phyloP scores from a whole-genome alignment of 2,888 invertebrate species.

The Caenorhabditis macrosperma region DNA sequence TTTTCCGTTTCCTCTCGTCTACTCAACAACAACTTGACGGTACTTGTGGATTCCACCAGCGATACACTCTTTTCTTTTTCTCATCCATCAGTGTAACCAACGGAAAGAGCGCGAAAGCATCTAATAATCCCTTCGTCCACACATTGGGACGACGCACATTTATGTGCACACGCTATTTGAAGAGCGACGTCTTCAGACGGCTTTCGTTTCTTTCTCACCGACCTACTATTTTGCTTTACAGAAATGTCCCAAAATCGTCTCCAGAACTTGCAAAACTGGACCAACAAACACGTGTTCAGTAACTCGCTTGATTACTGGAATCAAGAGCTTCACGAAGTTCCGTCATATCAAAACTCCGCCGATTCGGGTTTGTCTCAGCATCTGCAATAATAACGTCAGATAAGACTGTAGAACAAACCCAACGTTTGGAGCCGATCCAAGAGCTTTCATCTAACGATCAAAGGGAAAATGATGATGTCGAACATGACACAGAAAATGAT shows the following conservation, averaged over 20 bases:
- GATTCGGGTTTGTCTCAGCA: background rate
- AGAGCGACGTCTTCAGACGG: conserved; percentile 33
- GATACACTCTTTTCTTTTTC: background rate
- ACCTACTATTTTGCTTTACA: background rate
- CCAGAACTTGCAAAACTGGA: conserved; percentile 76
- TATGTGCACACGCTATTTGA: conserved; percentile 42
- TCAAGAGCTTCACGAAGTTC: conserved; percentile 53
- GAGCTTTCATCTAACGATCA: conserved; percentile 6
- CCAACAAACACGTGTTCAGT: conserved; percentile 77
- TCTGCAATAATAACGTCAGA: background rate
- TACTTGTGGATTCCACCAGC: too few species aligned
- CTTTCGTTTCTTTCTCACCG: conserved; percentile 21
- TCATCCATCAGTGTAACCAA: conserved; percentile 45
- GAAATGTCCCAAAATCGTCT: conserved; percentile 46
- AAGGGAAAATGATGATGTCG: background rate
- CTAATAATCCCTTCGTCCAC: conserved; percentile 52
- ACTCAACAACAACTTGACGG: too few species aligned
- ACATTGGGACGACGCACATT: conserved; percentile 22
- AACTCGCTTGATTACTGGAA: conserved; percentile 70
- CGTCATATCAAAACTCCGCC: conserved; percentile 40
- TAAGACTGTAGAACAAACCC: conserved; percentile 16
- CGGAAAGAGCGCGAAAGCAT: conserved; percentile 22
- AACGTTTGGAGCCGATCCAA: conserved; percentile 21
- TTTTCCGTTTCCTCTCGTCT: too few species aligned
- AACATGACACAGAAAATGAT: conserved; percentile 7